Evolutionary conservation across 1,140 invertebrate species (phyloP).

Genomic region (Hydropsyche tenuis): DNA sequence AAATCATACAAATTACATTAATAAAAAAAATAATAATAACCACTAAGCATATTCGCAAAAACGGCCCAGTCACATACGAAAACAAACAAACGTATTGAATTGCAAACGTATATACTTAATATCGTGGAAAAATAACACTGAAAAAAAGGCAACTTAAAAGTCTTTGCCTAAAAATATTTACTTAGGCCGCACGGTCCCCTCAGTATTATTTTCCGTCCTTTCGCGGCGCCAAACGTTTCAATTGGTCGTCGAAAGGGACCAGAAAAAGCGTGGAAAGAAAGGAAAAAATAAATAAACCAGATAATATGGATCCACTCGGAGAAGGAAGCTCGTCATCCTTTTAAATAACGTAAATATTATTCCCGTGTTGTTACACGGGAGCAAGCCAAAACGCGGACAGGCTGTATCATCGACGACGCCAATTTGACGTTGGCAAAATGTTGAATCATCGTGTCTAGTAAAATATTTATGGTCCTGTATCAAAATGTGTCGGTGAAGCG

Average conservation of each 20-base stretch:
- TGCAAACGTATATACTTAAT: constrained; percentile 8
- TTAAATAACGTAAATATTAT: constrained; percentile 41
- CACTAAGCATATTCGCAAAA: not conserved
- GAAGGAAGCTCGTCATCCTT: constrained; percentile 38
- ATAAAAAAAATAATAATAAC: not conserved
- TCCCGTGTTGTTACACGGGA: constrained; percentile 28
- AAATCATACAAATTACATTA: not conserved
- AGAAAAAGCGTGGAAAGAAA: not conserved
- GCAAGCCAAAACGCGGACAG: not conserved
- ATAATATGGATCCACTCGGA: not conserved
- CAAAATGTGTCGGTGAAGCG: too few relatives aligned
- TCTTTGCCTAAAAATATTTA: constrained; percentile 34
- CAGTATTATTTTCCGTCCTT: constrained; percentile 27
- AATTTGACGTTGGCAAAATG: too few relatives aligned
- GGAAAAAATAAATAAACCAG: constrained; percentile 15
- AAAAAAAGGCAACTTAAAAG: constrained; percentile 38
- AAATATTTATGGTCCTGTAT: too few relatives aligned
- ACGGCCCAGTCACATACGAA: not conserved
- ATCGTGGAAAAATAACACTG: not conserved
- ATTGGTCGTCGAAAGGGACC: constrained; percentile 20
- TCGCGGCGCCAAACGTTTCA: constrained; percentile 37
- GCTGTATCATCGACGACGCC: constrained; percentile 5
- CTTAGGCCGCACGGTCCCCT: constrained; percentile 26
- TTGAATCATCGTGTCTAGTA: too few relatives aligned
- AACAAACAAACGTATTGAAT: constrained; percentile 29